phyloP scores from a whole-genome alignment of 2,113 vertebrate genomes.

The Henicopernis longicauda region DNA sequence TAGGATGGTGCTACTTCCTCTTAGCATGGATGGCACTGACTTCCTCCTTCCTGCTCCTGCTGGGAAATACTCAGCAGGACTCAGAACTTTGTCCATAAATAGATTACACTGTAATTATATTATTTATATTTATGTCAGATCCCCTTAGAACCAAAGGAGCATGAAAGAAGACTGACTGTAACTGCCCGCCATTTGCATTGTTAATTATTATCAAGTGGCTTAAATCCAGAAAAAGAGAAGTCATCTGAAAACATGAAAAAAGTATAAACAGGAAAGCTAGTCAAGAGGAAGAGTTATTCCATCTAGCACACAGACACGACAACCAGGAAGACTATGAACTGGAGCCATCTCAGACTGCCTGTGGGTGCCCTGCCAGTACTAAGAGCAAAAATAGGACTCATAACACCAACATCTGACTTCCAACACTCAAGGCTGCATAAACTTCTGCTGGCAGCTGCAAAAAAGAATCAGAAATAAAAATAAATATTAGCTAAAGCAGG shows the following conservation, averaged over 20 bases:
- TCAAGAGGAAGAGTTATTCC: not conserved
- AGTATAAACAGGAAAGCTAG: not conserved
- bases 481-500: not conserved
- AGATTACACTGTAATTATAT: not conserved
- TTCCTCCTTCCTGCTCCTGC: not conserved
- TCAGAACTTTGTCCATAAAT: not conserved
- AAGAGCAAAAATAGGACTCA: slow-evolving; percentile 24
- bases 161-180: not conserved
- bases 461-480: not conserved
- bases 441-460: not conserved
- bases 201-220: not conserved
- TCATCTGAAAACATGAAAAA: not conserved
- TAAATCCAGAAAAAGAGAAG: not conserved
- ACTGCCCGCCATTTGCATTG: not conserved
- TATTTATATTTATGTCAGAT: not conserved
- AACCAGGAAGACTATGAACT: not conserved
- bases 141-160: not conserved
- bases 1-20: not conserved
- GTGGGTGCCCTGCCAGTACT: not conserved
- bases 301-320: not conserved
- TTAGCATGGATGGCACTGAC: not conserved
- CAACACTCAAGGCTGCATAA: not conserved
- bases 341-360: not conserved
- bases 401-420: slow-evolving; percentile 13
- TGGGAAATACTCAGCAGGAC: not conserved